Evolutionary conservation across 2,888 invertebrate genomes (phyloP), one percentile per base, ranked within the genome.

Genomic region (Adela reaumurella): DNA sequence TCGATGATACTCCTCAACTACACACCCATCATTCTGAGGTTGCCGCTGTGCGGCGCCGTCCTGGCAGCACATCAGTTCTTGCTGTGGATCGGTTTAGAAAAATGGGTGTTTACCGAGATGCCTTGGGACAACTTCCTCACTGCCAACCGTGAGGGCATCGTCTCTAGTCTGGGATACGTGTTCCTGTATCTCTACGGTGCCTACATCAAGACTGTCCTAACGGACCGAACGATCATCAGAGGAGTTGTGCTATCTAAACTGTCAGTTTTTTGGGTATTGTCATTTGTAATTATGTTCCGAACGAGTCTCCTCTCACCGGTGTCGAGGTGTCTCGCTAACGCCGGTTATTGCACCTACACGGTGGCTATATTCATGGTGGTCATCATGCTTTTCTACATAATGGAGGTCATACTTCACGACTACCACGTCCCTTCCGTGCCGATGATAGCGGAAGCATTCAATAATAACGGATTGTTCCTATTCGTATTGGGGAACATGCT

Each of bases 81-180:
- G 1, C 74, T 91, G 51, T 81, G 80, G 29, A 59, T 63, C 46
- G 86, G 87, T 1, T 62, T 93, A n/a, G 83, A 84, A 53, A 66
- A 83, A 1, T 94, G 87, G 83, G 86, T 94, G 1, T 82, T 93
- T 57, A 76, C 82, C 46, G 63, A 82, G 47, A 60, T 65, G 1
- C 67, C 77, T 1, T 79, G 92, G 51, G 67, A 69, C 42, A 81
- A 78, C 49, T 72, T 94, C 28, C 54, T 96, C 4, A 74, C 84
- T 44, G 92, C 96, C 0, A 99, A 99, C 69, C 84, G 92, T 50
- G 98, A 99, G 74, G 98, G 98, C 0, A 70, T 98, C 41, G 83
- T 86, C 18, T 96, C 97, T 0, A 78, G 88, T 35, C 73, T 90
- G 0, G 97, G 98, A 1, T 97, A 93, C 65, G 73, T 94, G 1